Conservation (phyloP, 2,797 vertebrate species). For the Tinamus major region DNA sequence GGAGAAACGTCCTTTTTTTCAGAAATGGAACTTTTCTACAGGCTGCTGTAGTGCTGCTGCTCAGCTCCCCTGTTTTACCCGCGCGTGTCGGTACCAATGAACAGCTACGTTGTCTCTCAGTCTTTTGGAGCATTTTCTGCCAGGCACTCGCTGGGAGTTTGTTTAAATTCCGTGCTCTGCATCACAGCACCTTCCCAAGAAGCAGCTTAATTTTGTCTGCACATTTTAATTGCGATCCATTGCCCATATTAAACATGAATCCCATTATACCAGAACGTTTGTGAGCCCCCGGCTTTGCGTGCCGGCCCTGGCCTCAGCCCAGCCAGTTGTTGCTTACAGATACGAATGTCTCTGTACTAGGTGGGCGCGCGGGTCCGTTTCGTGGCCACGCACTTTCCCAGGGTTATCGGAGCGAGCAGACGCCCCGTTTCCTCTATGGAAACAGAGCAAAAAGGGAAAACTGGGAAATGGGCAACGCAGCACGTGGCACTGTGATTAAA, state of each 20-base stretch:
- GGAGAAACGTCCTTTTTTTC: background rate
- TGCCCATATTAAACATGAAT: constrained; percentile 68
- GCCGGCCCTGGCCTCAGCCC: background rate
- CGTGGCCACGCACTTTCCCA: background rate
- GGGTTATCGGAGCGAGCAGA: background rate
- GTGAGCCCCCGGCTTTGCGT: background rate
- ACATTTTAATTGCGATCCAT: constrained; percentile 70
- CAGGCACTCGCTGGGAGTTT: background rate
- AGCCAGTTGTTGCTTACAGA: background rate
- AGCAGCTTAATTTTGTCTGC: constrained; percentile 67
- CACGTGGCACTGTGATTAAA: background rate
- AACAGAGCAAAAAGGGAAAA: background rate
- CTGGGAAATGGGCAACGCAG: background rate
- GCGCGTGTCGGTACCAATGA: constrained; percentile 14
- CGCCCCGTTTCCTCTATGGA: background rate
- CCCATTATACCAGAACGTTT: constrained; percentile 64
- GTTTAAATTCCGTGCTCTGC: constrained; percentile 49
- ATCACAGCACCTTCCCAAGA: constrained; percentile 51
- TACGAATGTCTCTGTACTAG: background rate
- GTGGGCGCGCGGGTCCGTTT: background rate
- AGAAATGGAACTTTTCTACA: background rate
- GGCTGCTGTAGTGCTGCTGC: background rate
- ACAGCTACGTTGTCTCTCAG: background rate
- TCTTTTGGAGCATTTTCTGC: constrained; percentile 43
- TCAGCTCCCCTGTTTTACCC: constrained; percentile 7